phyloP scores from a whole-genome alignment of 2,113 vertebrate genomes.

The Calonectris borealis region DNA sequence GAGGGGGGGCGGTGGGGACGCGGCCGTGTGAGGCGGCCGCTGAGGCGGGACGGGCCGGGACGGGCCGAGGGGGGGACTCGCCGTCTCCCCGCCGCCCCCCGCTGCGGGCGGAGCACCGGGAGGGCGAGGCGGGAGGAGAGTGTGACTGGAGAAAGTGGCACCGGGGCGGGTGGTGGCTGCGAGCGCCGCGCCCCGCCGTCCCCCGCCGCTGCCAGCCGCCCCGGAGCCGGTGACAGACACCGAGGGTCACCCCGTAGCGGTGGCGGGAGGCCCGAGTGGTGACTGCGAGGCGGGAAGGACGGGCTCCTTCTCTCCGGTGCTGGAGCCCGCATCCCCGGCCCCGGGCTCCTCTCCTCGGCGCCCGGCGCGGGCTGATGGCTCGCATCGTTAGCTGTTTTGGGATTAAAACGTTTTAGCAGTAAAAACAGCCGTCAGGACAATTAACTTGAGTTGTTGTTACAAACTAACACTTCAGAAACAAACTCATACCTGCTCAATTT shows the following conservation, averaged over 20 bases:
- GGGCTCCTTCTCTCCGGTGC: neutral
- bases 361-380: neutral
- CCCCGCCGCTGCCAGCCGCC: neutral
- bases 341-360: neutral
- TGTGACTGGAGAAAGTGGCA: neutral
- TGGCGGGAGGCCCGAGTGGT: neutral
- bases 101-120: too few species aligned
- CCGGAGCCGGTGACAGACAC: neutral
- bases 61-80: too few species aligned
- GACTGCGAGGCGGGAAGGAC: neutral
- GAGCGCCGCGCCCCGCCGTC: too few species aligned
- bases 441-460: neutral
- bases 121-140: too few species aligned
- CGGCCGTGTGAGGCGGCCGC: too few species aligned
- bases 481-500: accelerated
- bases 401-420: neutral
- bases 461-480: neutral
- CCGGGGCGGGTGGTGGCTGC: too few species aligned
- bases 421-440: neutral
- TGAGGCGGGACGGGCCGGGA: too few species aligned
- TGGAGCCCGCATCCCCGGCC: neutral
- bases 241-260: neutral
- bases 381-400: accelerated
- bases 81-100: too few species aligned
- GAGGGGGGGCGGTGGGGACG: too few species aligned